Evolutionary conservation across 2,113 vertebrate genomes (phyloP), one percentile per base, ranked within the genome.

Genomic region (Phrynosoma blainvillii): DNA sequence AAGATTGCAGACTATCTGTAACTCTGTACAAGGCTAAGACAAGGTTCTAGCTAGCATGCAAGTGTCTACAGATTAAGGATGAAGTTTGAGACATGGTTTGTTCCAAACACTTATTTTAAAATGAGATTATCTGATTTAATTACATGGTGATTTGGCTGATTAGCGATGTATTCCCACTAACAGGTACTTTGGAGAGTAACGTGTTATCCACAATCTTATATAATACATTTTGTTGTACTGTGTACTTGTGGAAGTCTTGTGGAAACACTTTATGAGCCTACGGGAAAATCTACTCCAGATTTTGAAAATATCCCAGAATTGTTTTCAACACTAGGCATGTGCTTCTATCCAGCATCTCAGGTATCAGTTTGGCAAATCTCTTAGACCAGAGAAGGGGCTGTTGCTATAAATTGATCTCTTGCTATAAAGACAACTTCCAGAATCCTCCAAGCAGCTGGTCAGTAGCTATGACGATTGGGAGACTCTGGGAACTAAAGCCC

Each of bases 121-220:
- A 87, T 79, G 82, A 62, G 13, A 36, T 52, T 87, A 59, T 92
- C 59, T 84, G 86, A 87, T 94, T 95, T 90, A 86, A 86, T 88
- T 30, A 91, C 84, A 82, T 70, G 85, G 84, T 90, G n/a, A 74
- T 84, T 71, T 82, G 85, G 88, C 89, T 90, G 80, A 52, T 70
- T 93, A 30, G 47, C 93, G 93, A 92, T 92, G 65, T 52, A 88
- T 91, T 90, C 93, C 87, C 88, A 79, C 89, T 90, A 84, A 65
- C 47, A n/a, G n/a, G n/a, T n/a, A 0, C 80, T 90, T 54, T 88
- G 79, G 78, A 89, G 79, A 92, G 47, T 85, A 89, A 82, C 81
- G 71, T 89, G 65, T 71, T 42, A 30, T 30, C 82, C 5, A 0
- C 20, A 14, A 1, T 79, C 12, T 86, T 89, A 47, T 47, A 47